These are phyloP conservation scores for Triops longicaudatus DNA, from an alignment of 1,140 invertebrate genomes.

Conservation along the genomic window DNA sequence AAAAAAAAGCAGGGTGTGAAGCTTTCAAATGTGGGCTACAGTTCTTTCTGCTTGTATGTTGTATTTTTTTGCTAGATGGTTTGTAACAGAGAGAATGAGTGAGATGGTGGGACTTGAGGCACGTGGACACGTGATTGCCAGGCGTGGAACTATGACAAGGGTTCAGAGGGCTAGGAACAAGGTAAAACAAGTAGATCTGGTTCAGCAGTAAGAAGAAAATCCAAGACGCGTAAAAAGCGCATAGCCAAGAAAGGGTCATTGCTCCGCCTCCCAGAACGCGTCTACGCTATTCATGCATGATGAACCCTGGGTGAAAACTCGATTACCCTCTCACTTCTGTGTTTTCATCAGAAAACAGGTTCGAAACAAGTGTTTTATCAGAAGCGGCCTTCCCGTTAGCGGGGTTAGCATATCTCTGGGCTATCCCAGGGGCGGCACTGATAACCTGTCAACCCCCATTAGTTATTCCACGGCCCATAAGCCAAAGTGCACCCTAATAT, in stretches of 20 bases:
- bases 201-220: neutral
- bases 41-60: too few relatives aligned
- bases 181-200: neutral
- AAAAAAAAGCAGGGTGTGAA: too few relatives aligned
- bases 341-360: too few relatives aligned
- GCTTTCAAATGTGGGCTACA: too few relatives aligned
- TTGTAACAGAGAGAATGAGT: too few relatives aligned
- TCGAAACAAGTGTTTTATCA: neutral
- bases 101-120: neutral
- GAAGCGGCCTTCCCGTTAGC: neutral
- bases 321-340: too few relatives aligned
- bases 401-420: neutral
- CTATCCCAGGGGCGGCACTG: neutral
- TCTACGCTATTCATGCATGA: neutral
- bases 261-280: neutral
- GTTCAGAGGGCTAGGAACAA: neutral
- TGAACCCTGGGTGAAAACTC: neutral
- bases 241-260: neutral
- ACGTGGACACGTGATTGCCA: neutral
- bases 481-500: too few relatives aligned
- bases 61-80: too few relatives aligned
- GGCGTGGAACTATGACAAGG: neutral
- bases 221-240: neutral
- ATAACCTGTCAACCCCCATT: too few relatives aligned
- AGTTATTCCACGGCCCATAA: too few relatives aligned